phyloP scores from a whole-genome alignment of 2,113 vertebrate species.

The Micronycteris hirsuta region DNA sequence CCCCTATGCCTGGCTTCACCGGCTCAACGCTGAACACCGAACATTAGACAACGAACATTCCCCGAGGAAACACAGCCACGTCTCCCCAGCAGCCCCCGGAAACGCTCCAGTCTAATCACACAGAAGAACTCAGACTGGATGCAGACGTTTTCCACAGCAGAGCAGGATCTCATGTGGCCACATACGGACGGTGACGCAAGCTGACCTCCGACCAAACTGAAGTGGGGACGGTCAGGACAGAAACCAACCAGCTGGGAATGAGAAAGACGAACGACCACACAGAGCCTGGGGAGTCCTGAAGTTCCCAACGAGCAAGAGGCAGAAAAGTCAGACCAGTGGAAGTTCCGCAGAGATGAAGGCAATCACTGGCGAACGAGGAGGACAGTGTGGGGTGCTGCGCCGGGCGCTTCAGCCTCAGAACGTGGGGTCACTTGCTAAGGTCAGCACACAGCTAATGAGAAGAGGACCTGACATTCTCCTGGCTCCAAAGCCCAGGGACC shows the following conservation, averaged over 20 bases:
- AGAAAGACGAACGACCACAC: neutral
- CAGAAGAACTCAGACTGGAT: neutral
- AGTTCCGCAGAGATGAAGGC: neutral
- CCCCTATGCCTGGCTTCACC: neutral
- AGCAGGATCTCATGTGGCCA: neutral
- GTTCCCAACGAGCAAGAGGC: neutral
- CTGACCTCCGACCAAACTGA: neutral
- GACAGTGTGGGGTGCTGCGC: rapidly evolving
- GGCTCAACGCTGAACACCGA: neutral
- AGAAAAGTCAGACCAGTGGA: neutral
- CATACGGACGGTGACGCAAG: neutral
- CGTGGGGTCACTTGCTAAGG: neutral
- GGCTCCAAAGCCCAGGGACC: neutral
- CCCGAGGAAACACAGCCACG: neutral
- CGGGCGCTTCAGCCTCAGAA: neutral
- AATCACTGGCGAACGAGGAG: neutral
- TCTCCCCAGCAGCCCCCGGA: slow-evolving; percentile 3
- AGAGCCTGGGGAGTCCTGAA: neutral
- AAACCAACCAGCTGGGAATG: neutral
- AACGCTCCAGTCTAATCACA: neutral
- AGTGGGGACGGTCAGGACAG: neutral
- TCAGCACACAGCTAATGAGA: rapidly evolving
- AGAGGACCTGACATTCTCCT: neutral
- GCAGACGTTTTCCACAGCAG: neutral
- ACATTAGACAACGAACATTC: neutral